Percentiles rank a stretch among this genome's conserved stretches.
Evolutionary conservation across 2,113 vertebrate species (phyloP).

Genomic region (Oryzias celebensis): DNA sequence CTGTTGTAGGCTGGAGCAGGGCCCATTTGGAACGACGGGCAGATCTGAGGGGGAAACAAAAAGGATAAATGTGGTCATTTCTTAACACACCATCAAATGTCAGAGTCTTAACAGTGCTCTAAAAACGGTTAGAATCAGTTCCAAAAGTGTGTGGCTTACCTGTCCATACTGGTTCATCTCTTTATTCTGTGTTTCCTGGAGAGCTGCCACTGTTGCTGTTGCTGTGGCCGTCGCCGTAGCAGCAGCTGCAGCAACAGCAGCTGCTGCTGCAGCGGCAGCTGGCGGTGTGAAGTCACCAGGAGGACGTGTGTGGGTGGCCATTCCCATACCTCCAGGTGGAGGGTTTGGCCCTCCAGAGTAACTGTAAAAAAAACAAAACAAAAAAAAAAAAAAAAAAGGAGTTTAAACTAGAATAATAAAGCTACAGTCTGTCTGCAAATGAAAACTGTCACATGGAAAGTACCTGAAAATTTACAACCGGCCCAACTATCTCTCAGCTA

Average conservation of each 20-base stretch:
- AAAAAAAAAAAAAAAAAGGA: constrained; percentile 9
- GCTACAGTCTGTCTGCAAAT: neutral
- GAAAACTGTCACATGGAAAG: neutral
- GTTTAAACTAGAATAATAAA: constrained; percentile 9
- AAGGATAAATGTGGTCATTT: neutral
- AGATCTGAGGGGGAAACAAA: constrained; percentile 84
- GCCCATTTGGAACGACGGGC: constrained; percentile 99
- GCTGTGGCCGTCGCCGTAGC: constrained; percentile 94
- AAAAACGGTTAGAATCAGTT: neutral
- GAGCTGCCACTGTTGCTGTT: constrained; percentile 93
- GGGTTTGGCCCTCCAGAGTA: constrained; percentile 93
- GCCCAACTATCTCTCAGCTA: neutral
- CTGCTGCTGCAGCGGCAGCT: constrained; percentile 90
- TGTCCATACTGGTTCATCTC: constrained; percentile 99
- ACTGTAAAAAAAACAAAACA: constrained; percentile 65
- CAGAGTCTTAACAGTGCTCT: neutral
- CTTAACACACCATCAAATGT: constrained; percentile 1
- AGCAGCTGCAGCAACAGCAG: constrained; percentile 90
- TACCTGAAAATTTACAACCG: neutral
- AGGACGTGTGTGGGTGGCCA: constrained; percentile 88
- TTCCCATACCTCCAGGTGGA: constrained; percentile 89
- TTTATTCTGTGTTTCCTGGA: constrained; percentile 99
- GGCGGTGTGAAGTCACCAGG: constrained; percentile 95
- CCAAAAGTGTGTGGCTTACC: constrained; percentile 69
- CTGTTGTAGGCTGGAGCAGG: constrained; percentile 94